Evolutionary conservation across 2,797 vertebrate genomes (phyloP).

Genomic region (Hypotaenidia philippensis): DNA sequence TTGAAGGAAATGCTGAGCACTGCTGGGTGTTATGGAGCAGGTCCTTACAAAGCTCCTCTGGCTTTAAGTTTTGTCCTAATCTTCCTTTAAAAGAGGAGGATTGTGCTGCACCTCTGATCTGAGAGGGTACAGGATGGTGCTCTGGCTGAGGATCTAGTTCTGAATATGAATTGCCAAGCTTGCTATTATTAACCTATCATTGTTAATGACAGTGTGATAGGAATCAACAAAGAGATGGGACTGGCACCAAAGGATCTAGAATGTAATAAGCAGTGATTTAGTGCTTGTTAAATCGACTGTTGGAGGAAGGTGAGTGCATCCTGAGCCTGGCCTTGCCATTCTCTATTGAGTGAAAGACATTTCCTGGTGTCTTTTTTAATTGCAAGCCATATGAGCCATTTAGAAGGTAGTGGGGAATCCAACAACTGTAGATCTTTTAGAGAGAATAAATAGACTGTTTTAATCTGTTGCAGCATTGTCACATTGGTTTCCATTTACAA

Average conservation of each 20-base stretch:
- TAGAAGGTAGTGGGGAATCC: neutral
- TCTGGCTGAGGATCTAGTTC: neutral
- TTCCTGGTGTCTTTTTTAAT: slow-evolving; percentile 16
- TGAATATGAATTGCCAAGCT: neutral
- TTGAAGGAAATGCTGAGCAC: neutral
- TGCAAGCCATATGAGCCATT: neutral
- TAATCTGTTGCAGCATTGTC: slow-evolving; percentile 24
- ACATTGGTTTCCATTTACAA: slow-evolving; percentile 30
- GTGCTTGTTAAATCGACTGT: neutral
- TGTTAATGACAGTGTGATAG: neutral
- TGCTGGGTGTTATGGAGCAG: neutral
- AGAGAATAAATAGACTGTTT: slow-evolving; percentile 29
- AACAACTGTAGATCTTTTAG: slow-evolving; percentile 1
- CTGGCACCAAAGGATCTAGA: neutral
- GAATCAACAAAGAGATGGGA: neutral
- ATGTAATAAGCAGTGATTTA: neutral
- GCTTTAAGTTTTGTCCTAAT: neutral
- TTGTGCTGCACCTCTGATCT: neutral
- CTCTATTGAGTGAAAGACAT: slow-evolving; percentile 4
- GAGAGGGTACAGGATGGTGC: neutral
- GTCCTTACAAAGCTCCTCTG: neutral
- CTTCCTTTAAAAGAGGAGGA: neutral
- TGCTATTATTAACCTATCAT: neutral
- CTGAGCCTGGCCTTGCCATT: neutral
- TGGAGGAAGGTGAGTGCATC: neutral